Evolutionary conservation across 2,888 invertebrate genomes (phyloP).

Genomic region (Bellardia pandia): DNA sequence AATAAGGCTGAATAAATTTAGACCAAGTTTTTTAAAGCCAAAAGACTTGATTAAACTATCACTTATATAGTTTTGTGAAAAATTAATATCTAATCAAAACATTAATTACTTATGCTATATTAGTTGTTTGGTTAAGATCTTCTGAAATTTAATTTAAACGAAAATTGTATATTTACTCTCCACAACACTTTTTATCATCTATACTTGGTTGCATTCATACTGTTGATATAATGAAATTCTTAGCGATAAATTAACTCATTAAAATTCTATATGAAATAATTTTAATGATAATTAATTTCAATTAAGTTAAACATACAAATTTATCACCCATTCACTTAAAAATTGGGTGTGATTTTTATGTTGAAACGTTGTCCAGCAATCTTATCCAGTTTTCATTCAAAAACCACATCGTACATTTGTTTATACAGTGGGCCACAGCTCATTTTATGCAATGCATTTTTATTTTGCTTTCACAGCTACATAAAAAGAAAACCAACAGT

Average conservation of each 20-base stretch:
- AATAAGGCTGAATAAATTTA: too few species aligned
- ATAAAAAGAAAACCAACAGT: too few species aligned
- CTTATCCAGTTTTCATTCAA: constrained; percentile 12
- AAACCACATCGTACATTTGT: neutral
- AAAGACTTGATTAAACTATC: too few species aligned
- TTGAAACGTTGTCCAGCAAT: constrained; percentile 21
- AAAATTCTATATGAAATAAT: constrained; percentile 26
- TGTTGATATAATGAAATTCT: constrained; percentile 27
- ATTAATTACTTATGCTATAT: too few species aligned
- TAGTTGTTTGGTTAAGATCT: too few species aligned
- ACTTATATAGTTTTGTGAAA: too few species aligned
- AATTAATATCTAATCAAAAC: too few species aligned
- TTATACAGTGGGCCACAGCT: too few species aligned
- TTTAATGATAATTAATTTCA: constrained; percentile 55
- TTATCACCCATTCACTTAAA: constrained; percentile 46
- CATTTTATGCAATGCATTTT: too few species aligned
- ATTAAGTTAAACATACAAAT: constrained; percentile 40
- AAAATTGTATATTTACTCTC: neutral
- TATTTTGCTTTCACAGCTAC: too few species aligned
- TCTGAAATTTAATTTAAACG: too few species aligned
- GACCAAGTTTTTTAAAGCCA: too few species aligned
- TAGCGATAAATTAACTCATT: constrained; percentile 40
- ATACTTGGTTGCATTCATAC: neutral
- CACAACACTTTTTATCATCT: neutral
- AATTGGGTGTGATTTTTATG: constrained; percentile 68